phyloP scores from a whole-genome alignment of 35 echinoderm and acorn worm genomes.

The Ophioderma brevispina region DNA sequence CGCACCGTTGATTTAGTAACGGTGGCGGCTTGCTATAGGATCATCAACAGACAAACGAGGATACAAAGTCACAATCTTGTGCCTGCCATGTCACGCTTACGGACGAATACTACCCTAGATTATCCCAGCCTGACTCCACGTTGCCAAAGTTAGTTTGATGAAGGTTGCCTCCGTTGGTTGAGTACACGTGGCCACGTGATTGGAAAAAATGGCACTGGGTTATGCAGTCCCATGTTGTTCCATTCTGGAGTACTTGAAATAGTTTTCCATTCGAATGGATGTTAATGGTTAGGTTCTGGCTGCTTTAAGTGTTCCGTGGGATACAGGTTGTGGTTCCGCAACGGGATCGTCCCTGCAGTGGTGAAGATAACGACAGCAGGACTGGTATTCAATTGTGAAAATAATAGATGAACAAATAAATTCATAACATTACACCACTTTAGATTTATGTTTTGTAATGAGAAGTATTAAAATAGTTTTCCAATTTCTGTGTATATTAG shows the following conservation, averaged over 20 bases:
- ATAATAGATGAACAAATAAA: no score
- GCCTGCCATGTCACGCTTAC: background rate
- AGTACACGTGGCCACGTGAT: background rate
- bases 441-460: no score
- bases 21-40: background rate
- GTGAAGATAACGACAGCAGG: no score
- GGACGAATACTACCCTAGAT: background rate
- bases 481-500: no score
- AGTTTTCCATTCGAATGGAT: background rate
- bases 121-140: background rate
- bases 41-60: background rate
- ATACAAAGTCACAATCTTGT: background rate
- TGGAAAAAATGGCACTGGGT: background rate
- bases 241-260: background rate
- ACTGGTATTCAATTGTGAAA: no score
- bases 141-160: background rate
- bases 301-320: background rate
- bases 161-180: background rate
- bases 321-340: no score
- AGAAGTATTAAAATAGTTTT: no score
- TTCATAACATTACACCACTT: no score
- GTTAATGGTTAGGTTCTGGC: background rate
- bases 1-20: background rate
- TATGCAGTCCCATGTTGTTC: background rate
- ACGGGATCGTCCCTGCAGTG: no score